Evolutionary conservation across 2,113 vertebrate species (phyloP), one percentile per base, ranked within the genome.

Genomic region (Spermophilus dauricus): DNA sequence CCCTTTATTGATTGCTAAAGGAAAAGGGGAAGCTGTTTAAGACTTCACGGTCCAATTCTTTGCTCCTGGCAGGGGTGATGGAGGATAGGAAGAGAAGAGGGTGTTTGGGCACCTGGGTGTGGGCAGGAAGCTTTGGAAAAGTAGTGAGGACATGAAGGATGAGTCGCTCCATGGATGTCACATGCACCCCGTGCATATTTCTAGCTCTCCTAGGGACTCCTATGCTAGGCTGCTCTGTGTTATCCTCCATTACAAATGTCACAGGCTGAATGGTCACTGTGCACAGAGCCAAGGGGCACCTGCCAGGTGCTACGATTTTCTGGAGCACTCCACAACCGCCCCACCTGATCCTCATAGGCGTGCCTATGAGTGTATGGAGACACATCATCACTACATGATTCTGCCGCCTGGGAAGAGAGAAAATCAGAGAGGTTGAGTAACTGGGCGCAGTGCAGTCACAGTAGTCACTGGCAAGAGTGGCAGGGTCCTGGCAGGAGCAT

Each of bases 261-360:
- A 28, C n/a, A 80, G 11, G 26, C 53, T 34, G 37, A 93, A 73
- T 8, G n/a, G 39, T 24, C 13, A 8, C 16, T 28, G 5, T 17
- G 14, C 53, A 28, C 30, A 32, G 1, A 69, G 45, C 8, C n/a
- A 30, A 2, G 4, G 26, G 37, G 18, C 24, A 69, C 7, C 26
- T 53, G n/a, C 8, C 63, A 61, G 1, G 1, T 39, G 30, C 30
- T 61, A 61, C 51, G 13, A 11, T 28, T 32, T 5, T 17, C 26
- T 17, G 18, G 5, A 83, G 51, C 20, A 22, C 16, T 48, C 39
- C 80, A 4, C 13, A 20, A 3, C 0, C 0, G n/a, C 1, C 28
- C 39, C 28, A 30, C 32, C 51, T 34, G 17, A 63, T 34, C 30
- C 42, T 45, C 37, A 24, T 17, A 18, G 51, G 37, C 30, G 75